Percentiles rank a stretch among this genome's conserved stretches.
phyloP scores from a whole-genome alignment of 1,140 invertebrate genomes.

The Drosophila asahinai region DNA sequence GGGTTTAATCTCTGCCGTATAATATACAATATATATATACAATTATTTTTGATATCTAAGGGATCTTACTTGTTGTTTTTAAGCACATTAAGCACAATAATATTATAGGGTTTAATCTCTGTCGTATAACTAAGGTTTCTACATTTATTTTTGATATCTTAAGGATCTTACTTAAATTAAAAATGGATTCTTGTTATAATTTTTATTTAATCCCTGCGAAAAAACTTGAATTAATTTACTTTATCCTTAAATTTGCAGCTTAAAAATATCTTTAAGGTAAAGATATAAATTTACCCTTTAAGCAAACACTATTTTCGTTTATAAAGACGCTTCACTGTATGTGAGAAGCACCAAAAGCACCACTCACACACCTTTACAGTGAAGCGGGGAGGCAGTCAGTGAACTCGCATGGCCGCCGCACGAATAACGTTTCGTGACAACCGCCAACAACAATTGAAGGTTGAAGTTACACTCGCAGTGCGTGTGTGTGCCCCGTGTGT shows the following conservation, averaged over 20 bases:
- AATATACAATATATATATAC: neutral
- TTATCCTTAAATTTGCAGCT: neutral
- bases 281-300: neutral
- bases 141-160: neutral
- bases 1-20: neutral
- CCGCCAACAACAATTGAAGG: conserved; percentile 78
- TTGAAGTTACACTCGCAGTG: conserved; percentile 75
- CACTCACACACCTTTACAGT: conserved; percentile 20
- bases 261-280: too few species aligned
- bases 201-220: too few species aligned
- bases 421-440: conserved; percentile 83
- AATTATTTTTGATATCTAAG: neutral
- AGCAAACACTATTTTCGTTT: neutral
- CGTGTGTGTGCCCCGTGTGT: conserved; percentile 36
- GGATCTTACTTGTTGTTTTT: too few species aligned
- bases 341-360: conserved; percentile 72
- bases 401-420: conserved; percentile 81
- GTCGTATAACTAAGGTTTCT: neutral
- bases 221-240: too few species aligned
- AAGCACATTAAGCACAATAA: too few species aligned
- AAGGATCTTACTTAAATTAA: too few species aligned
- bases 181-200: too few species aligned
- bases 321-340: conserved; percentile 36
- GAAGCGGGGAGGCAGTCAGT: conserved; percentile 75
- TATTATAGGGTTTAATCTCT: too few species aligned